Percentiles rank a stretch among this genome's conserved stretches.
Evolutionary conservation across 2,113 vertebrate genomes (phyloP).

Genomic region (Pycnonotus jocosus): DNA sequence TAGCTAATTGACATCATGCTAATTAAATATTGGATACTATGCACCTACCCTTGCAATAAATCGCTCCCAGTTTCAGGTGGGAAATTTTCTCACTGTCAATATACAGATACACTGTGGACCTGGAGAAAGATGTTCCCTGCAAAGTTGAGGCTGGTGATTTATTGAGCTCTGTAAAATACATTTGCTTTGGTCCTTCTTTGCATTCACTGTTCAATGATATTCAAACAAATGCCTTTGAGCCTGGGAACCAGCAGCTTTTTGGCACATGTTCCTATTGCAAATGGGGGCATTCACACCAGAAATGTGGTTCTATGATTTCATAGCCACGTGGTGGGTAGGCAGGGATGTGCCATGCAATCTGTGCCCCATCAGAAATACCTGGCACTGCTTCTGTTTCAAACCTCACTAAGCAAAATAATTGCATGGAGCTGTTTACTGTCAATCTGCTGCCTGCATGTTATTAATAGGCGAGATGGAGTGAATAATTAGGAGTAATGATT

Average conservation of each 20-base stretch:
- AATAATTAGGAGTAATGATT: constrained; percentile 57
- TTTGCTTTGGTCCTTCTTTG: constrained; percentile 20
- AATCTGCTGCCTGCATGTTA: constrained; percentile 10
- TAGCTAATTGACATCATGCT: background rate
- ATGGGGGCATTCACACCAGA: constrained; percentile 23
- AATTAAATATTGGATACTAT: background rate
- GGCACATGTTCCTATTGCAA: background rate
- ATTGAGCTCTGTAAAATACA: background rate
- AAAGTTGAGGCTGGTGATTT: background rate
- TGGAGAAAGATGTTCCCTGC: background rate
- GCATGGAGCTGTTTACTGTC: constrained; percentile 23
- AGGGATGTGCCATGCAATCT: background rate
- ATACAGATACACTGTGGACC: background rate
- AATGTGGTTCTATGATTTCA: background rate
- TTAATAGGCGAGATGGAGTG: constrained; percentile 41
- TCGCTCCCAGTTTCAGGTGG: background rate
- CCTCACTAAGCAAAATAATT: constrained; percentile 30
- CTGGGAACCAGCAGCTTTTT: constrained; percentile 51
- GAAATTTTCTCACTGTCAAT: background rate
- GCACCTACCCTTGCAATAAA: background rate
- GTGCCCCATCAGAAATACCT: constrained; percentile 24
- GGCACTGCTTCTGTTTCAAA: background rate
- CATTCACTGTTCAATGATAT: constrained; percentile 8
- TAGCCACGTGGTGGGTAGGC: background rate
- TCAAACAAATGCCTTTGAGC: constrained; percentile 40